These are phyloP conservation scores for Kryptolebias marmoratus DNA, from an alignment of 2,113 vertebrate genomes.

Conservation along the genomic window DNA sequence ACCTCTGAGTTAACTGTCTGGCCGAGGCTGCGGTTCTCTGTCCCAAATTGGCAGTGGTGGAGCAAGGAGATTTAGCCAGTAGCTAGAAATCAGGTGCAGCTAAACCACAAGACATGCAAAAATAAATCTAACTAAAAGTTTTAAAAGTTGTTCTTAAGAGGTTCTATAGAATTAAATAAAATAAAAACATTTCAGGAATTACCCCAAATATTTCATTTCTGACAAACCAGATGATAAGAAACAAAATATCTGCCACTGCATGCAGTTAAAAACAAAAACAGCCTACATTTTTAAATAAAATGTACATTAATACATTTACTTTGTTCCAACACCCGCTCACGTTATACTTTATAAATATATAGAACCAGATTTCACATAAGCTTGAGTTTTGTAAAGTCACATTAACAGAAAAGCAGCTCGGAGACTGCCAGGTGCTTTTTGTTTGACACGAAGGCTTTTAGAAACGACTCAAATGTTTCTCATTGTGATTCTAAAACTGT, in stretches of 20 bases:
- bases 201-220: conserved; percentile 38
- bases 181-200: conserved; percentile 33
- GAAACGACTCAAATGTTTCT: neutral
- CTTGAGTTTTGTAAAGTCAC: neutral
- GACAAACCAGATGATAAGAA: conserved; percentile 48
- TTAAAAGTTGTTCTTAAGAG: conserved; percentile 22
- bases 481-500: neutral
- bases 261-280: conserved; percentile 71
- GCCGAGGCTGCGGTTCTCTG: conserved; percentile 64
- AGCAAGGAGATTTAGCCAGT: conserved; percentile 76
- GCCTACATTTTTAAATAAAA: conserved; percentile 76
- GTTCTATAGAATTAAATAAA: conserved; percentile 18
- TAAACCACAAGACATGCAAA: conserved; percentile 65
- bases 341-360: conserved; percentile 76
- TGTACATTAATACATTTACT: conserved; percentile 68
- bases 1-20: conserved; percentile 41
- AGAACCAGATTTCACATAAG: conserved; percentile 54
- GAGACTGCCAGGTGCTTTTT: conserved; percentile 35
- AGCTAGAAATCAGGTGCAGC: conserved; percentile 84
- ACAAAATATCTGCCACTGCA: conserved; percentile 59
- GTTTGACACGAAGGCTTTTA: neutral
- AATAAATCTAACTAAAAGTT: conserved; percentile 37
- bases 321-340: conserved; percentile 58
- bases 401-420: conserved; percentile 15
- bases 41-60: conserved; percentile 76